Percentiles rank a stretch among this genome's conserved stretches.
Conservation (phyloP, 2,888 invertebrate species). For the Molorchus minor region DNA sequence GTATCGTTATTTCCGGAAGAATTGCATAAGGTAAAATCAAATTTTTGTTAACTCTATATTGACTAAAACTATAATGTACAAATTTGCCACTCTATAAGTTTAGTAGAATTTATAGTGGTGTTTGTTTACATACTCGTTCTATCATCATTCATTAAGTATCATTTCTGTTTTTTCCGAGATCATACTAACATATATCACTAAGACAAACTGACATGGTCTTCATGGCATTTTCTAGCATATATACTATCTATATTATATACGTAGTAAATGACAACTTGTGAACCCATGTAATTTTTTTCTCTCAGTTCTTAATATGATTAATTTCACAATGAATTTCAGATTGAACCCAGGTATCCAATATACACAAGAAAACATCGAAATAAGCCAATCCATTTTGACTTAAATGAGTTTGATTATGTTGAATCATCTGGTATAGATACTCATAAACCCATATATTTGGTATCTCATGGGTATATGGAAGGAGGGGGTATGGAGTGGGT, state of each 20-base stretch:
- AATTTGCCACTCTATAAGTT: background rate
- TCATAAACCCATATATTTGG: conserved; percentile 73
- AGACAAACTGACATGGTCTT: background rate
- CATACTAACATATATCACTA: too few relatives aligned
- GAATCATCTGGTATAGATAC: conserved; percentile 70
- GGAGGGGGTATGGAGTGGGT: conserved; percentile 85
- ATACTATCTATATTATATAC: too few relatives aligned
- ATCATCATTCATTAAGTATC: too few relatives aligned
- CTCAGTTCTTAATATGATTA: background rate
- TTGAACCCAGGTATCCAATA: conserved; percentile 71
- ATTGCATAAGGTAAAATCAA: conserved; percentile 67
- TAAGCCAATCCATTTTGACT: conserved; percentile 70
- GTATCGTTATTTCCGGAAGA: conserved; percentile 81
- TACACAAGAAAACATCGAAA: conserved; percentile 66
- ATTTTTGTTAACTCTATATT: background rate
- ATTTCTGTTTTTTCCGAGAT: too few relatives aligned
- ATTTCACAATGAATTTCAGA: conserved; percentile 54
- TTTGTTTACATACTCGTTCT: too few relatives aligned
- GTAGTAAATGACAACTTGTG: too few relatives aligned
- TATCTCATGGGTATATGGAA: conserved; percentile 89
- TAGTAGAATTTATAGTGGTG: too few relatives aligned
- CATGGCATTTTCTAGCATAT: too few relatives aligned
- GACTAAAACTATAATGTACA: background rate
- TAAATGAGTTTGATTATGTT: conserved; percentile 73
- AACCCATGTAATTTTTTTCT: too few relatives aligned